These are phyloP conservation scores for Cololabis saira DNA, from an alignment of 2,113 vertebrate genomes.

Conservation along the genomic window DNA sequence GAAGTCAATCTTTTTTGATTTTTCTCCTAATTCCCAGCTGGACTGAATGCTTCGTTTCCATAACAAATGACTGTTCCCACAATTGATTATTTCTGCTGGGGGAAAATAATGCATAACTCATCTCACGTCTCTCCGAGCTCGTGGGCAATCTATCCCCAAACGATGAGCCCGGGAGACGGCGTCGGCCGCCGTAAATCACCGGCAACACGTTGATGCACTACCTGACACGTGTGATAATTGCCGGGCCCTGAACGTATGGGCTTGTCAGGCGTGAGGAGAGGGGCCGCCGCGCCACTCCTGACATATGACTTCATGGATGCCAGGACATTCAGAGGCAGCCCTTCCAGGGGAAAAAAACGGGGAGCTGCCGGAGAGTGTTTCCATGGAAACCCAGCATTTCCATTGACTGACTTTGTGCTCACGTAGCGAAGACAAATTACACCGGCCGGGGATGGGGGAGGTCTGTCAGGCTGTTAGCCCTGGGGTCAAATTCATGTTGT, in stretches of 20 bases:
- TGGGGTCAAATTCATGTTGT: conserved; percentile 81
- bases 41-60: conserved; percentile 70
- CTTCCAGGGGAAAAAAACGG: conserved; percentile 51
- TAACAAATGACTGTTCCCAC: conserved; percentile 66
- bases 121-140: conserved; percentile 63
- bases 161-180: conserved; percentile 71
- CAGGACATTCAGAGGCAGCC: conserved; percentile 73
- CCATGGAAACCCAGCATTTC: conserved; percentile 83
- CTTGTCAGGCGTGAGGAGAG: conserved; percentile 69
- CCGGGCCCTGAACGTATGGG: conserved; percentile 67
- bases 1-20: conserved; percentile 62
- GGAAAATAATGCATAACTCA: conserved; percentile 80
- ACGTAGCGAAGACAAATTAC: conserved; percentile 85
- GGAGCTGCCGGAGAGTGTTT: conserved; percentile 77
- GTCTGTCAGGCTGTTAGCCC: conserved; percentile 81
- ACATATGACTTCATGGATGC: conserved; percentile 80
- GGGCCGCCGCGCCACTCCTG: conserved; percentile 70
- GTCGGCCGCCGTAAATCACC: conserved; percentile 69
- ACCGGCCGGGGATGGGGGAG: conserved; percentile 74
- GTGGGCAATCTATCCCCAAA: conserved; percentile 74
- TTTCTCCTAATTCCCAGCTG: conserved; percentile 50
- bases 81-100: conserved; percentile 76
- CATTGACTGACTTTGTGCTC: conserved; percentile 84
- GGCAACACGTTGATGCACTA: conserved; percentile 70
- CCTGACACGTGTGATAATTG: conserved; percentile 81